Evolutionary conservation across 2,113 vertebrate species (phyloP).

Genomic region (Hyaena hyaena): DNA sequence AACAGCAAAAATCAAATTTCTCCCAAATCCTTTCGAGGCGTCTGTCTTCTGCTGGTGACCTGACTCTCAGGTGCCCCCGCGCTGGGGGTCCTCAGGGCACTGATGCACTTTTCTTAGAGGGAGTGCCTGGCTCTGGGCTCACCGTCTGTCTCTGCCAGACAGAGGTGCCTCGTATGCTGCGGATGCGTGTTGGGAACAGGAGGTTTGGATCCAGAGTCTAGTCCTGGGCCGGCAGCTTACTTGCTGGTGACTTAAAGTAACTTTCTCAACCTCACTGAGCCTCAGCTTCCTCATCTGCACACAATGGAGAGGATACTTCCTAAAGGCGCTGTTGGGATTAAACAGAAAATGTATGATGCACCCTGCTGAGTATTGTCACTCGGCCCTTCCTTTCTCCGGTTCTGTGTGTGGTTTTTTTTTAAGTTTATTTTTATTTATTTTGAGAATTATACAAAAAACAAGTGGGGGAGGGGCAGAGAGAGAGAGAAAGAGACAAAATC

Average conservation of each 20-base stretch:
- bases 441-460: not conserved
- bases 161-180: accelerated
- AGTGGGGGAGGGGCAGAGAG: not conserved
- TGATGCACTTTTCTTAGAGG: not conserved
- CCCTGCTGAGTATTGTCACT: not conserved
- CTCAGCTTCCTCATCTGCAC: not conserved
- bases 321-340: not conserved
- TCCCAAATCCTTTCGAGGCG: not conserved
- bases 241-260: not conserved
- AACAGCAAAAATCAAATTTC: not conserved
- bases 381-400: not conserved
- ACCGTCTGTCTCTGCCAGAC: not conserved
- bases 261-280: not conserved
- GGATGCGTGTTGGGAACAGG: not conserved
- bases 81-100: too few species aligned
- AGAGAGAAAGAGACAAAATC: not conserved
- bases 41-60: not conserved
- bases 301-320: not conserved
- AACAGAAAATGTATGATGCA: not conserved
- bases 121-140: not conserved
- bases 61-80: not conserved
- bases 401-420: not conserved
- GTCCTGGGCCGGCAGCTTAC: not conserved
- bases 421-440: too few species aligned
- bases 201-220: not conserved